Evolutionary conservation across 1,140 invertebrate genomes (phyloP).

Genomic region (Formica selysi): DNA sequence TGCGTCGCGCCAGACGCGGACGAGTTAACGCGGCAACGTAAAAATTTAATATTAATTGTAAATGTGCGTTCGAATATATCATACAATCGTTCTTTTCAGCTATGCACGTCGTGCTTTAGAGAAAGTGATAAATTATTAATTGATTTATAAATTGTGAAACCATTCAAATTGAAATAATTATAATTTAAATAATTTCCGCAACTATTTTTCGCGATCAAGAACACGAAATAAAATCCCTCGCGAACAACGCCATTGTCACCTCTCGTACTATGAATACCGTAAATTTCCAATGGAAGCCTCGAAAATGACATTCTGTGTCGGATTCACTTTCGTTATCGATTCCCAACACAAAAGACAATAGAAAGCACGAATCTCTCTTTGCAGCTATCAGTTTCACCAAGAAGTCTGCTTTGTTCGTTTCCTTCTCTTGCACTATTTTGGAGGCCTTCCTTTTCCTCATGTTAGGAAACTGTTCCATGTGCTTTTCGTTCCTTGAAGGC

Average conservation of each 20-base stretch:
- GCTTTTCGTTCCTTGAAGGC: constrained; percentile 15
- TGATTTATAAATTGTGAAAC: neutral
- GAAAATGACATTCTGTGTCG: constrained; percentile 21
- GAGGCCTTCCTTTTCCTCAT: neutral
- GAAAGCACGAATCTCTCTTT: constrained; percentile 16
- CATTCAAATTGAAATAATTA: too few relatives aligned
- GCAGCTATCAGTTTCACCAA: constrained; percentile 14
- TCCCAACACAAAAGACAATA: constrained; percentile 13
- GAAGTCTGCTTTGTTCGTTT: constrained; percentile 18
- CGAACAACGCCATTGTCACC: neutral
- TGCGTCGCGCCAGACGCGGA: neutral
- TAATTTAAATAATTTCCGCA: neutral
- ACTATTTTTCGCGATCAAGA: neutral
- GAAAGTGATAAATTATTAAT: too few relatives aligned
- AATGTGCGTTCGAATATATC: too few relatives aligned
- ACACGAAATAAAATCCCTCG: neutral
- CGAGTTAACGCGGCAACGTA: neutral
- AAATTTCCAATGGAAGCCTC: constrained; percentile 30
- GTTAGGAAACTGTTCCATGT: constrained; percentile 12
- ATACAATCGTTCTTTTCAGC: too few relatives aligned
- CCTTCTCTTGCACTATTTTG: neutral
- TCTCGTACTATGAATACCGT: constrained; percentile 17
- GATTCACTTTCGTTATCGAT: constrained; percentile 36
- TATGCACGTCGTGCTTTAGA: too few relatives aligned
- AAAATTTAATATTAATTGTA: too few relatives aligned